Base-by-base conservation (phyloP, 2,113 vertebrate genomes). In the Pollachius pollachius region DNA sequence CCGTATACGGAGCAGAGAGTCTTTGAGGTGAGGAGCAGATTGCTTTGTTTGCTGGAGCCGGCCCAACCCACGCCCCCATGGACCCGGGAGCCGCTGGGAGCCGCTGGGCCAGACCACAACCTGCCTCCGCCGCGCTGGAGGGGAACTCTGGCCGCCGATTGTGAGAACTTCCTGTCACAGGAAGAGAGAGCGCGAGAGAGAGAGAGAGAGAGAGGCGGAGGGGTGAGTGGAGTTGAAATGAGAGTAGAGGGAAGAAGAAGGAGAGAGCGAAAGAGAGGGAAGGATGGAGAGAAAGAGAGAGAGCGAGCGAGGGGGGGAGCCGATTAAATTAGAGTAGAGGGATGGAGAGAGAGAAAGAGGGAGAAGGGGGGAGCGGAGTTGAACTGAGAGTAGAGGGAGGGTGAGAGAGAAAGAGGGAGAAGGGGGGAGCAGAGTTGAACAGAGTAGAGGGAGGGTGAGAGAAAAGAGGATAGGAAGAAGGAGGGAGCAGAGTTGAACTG, bases 121-220 rank as follows among this genome's bases (percentile, higher is more conserved):
- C 65, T 83, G 75, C 79, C 86, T 90, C 82, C 81, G 41, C 41
- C 79, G 78, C 70, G 52, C 85, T 81, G 76, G 79, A 83, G 83
- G 86, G 84, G 78, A 82, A 81, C 80, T 75, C 71, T 88, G 83
- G 88, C 77, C 84, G 21, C 82, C 85, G 82, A 92, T 91, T 92
- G 92, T 92, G 89, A 92, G 92, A 91, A 90, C 85, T 91, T 93
- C 92, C 91, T 93, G 87, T 78, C 74, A 84, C 91, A 90, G 91
- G 89, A 93, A 93, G 87, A 71, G 79, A 81, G 82, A 83, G 81
- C 76, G 7, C 4, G 41, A 48, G 41, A 15, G 64, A 71, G 71
- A 59, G 62, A 72, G 63, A 67, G 64, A 69, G 77, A 18, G 72
- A 62, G 57, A 59, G 66, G 72, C 21, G 78, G 68, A 65, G 52